These are phyloP conservation scores for Dorcus parallelipipedus DNA, from an alignment of 2,888 invertebrate species.

Conservation along the genomic window DNA sequence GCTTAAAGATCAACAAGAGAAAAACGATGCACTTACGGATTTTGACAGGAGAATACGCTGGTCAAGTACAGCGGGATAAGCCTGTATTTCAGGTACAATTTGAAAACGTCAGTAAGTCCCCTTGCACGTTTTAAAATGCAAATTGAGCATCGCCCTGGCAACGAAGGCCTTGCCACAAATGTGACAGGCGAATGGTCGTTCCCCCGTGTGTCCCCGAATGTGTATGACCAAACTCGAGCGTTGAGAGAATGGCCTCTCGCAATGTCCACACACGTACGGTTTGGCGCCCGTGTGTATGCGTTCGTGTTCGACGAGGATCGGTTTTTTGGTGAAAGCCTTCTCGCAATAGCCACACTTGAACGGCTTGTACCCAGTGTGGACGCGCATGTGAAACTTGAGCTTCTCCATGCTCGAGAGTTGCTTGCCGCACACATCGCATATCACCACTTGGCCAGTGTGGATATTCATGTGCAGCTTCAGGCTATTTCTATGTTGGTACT, in stretches of 20 bases:
- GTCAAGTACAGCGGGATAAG: too few species aligned
- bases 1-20: too few species aligned
- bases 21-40: too few species aligned
- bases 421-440: constrained; percentile 61
- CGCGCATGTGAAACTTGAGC: constrained; percentile 48
- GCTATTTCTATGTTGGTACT: constrained; percentile 47
- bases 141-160: constrained; percentile 36
- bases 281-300: constrained; percentile 45
- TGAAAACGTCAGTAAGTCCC: neutral
- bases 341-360: constrained; percentile 44
- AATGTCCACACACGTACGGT: constrained; percentile 54
- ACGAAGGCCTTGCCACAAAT: too few species aligned
- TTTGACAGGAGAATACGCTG: too few species aligned
- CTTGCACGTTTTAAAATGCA: constrained; percentile 3
- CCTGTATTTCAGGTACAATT: too few species aligned
- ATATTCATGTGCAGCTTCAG: constrained; percentile 47
- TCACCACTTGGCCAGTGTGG: constrained; percentile 52
- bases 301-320: constrained; percentile 44
- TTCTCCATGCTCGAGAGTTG: constrained; percentile 53
- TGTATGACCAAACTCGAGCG: neutral
- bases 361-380: constrained; percentile 45
- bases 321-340: constrained; percentile 46
- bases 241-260: constrained; percentile 56
- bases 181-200: constrained; percentile 48
- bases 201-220: constrained; percentile 59